Conservation (phyloP, 2,797 vertebrate species). For the Amphiprion clarkii region DNA sequence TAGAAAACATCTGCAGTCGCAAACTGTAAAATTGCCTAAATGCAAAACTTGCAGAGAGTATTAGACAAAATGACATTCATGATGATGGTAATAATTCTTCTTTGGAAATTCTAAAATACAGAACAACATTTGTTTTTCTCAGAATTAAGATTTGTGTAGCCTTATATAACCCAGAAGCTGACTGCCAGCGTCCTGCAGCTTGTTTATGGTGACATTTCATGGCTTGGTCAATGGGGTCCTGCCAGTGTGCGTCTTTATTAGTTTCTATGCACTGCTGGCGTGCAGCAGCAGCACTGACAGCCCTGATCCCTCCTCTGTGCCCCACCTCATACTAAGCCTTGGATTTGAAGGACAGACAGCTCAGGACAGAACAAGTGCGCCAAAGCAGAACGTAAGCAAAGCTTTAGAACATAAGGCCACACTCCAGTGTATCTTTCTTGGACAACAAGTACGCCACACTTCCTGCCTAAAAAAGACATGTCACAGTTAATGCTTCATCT, state of each 20-base stretch:
- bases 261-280: conserved; percentile 72
- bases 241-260: conserved; percentile 83
- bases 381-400: conserved; percentile 58
- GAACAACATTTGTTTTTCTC: conserved; percentile 22
- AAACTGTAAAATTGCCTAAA: conserved; percentile 19
- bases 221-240: conserved; percentile 78
- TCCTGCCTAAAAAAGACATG: conserved; percentile 35
- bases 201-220: conserved; percentile 85
- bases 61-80: conserved; percentile 2
- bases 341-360: conserved; percentile 72
- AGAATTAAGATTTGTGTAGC: conserved; percentile 47
- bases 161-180: conserved; percentile 82
- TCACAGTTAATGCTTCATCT: conserved; percentile 46
- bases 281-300: conserved; percentile 73
- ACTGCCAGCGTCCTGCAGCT: conserved; percentile 84
- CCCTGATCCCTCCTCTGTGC: conserved; percentile 69
- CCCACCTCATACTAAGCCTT: conserved; percentile 69
- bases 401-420: conserved; percentile 52
- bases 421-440: conserved; percentile 36
- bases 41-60: not conserved
- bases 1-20: conserved; percentile 14
- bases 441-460: conserved; percentile 52
- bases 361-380: conserved; percentile 65
- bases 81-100: conserved; percentile 8
- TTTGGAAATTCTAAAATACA: conserved; percentile 1